Conservation (phyloP, 2,888 invertebrate species). For the Pelosia muscerda region DNA sequence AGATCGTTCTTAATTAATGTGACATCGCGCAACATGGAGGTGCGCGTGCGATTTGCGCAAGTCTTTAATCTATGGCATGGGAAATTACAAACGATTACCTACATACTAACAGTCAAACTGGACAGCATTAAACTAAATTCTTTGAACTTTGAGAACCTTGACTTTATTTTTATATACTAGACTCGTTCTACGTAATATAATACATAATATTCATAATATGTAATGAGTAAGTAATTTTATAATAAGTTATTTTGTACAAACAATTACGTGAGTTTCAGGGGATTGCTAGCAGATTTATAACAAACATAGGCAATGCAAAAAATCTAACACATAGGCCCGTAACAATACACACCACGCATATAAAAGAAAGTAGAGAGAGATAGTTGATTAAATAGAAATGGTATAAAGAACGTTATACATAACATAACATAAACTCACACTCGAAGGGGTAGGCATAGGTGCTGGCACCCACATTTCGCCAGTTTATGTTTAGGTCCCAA, state of each 20-base stretch:
- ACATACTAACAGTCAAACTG: slow-evolving; percentile 21
- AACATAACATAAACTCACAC: no score
- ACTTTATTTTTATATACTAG: slow-evolving; percentile 6
- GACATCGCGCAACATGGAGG: slow-evolving; percentile 36
- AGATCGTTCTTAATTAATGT: slow-evolving; percentile 30
- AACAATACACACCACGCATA: no score
- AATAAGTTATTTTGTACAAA: not conserved
- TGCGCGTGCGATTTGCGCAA: slow-evolving; percentile 35
- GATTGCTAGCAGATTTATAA: not conserved
- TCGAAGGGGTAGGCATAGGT: no score
- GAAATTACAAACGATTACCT: slow-evolving; percentile 24
- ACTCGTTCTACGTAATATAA: slow-evolving; percentile 1
- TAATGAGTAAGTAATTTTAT: not conserved
- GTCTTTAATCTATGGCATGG: slow-evolving; percentile 22
- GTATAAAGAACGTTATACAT: no score
- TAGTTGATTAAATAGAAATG: no score
- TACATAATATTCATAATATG: not conserved
- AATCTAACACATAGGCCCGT: no score
- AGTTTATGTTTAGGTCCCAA: no score
- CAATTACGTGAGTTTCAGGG: not conserved
- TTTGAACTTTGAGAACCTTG: slow-evolving; percentile 5
- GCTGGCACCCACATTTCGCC: no score
- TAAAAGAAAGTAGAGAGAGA: no score
- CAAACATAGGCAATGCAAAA: no score
- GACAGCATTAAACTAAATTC: slow-evolving; percentile 14